A percentile compares a stretch with the other conserved stretches of the same genome.
phyloP scores from a whole-genome alignment of 2,888 invertebrate species.

The Amphipoea oculea region DNA sequence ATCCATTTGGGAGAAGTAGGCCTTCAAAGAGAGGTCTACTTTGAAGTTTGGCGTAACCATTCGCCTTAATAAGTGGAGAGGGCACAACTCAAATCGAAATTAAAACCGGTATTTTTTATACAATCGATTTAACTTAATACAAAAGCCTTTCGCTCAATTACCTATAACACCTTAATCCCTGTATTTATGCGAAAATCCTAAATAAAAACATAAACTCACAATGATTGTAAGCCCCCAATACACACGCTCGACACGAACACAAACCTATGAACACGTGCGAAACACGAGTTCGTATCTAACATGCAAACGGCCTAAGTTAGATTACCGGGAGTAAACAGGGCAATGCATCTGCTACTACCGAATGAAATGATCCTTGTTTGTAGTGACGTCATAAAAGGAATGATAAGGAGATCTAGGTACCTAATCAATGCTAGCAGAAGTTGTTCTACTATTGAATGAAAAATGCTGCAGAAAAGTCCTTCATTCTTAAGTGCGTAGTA shows the following conservation, averaged over 20 bases:
- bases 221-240: constrained; percentile 11
- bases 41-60: no score
- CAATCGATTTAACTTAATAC: not conserved
- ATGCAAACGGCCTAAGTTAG: constrained; percentile 35
- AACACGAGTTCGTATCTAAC: constrained; percentile 31
- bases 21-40: no score
- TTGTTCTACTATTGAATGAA: not conserved
- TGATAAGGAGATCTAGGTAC: not conserved
- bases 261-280: constrained; percentile 37
- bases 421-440: not conserved
- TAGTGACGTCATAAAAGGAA: not conserved
- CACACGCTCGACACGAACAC: constrained; percentile 18
- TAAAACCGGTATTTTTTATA: not conserved
- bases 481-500: not conserved
- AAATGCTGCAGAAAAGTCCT: not conserved
- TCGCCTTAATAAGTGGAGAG: not conserved
- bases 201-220: constrained; percentile 4
- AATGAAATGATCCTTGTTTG: constrained; percentile 12
- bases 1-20: no score
- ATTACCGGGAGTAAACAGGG: constrained; percentile 45
- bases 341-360: constrained; percentile 20
- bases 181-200: constrained; percentile 2
- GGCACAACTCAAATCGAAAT: not conserved
- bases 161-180: not conserved
- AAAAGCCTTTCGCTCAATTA: not conserved